phyloP scores from a whole-genome alignment of 2,888 invertebrate species.

The Rugalucina vietnamica region DNA sequence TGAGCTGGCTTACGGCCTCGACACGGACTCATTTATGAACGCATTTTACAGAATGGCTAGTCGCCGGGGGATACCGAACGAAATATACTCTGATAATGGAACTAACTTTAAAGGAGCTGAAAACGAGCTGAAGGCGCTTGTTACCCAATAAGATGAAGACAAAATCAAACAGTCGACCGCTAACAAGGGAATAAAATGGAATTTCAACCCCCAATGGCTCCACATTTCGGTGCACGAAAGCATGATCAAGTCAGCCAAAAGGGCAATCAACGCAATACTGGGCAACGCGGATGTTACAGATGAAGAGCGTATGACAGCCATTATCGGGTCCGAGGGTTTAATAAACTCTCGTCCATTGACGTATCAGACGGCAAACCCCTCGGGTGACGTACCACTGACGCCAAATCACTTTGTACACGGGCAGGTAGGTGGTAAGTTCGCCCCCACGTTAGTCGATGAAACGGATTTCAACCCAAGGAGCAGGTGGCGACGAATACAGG shows the following conservation, averaged over 20 bases:
- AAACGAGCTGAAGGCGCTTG: slow-evolving; percentile 26
- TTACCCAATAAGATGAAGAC: slow-evolving; percentile 11
- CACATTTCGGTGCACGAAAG: slow-evolving; percentile 62
- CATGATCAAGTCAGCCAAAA: slow-evolving; percentile 60
- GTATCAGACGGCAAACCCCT: too few relatives aligned
- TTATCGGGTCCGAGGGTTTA: slow-evolving; percentile 58
- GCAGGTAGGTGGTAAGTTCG: too few relatives aligned
- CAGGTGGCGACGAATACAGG: too few relatives aligned
- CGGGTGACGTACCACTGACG: too few relatives aligned
- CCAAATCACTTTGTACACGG: too few relatives aligned
- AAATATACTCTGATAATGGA: slow-evolving; percentile 57
- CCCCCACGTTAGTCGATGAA: too few relatives aligned
- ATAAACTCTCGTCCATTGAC: too few relatives aligned
- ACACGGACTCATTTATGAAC: slow-evolving; percentile 57
- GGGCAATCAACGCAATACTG: slow-evolving; percentile 55
- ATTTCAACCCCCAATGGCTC: slow-evolving; percentile 62
- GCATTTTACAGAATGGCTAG: slow-evolving; percentile 46
- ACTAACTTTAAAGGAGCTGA: slow-evolving; percentile 54
- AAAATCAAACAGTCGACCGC: slow-evolving; percentile 37
- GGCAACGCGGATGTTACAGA: slow-evolving; percentile 51
- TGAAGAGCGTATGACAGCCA: slow-evolving; percentile 58
- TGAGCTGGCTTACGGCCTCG: slow-evolving; percentile 49
- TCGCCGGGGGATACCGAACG: slow-evolving; percentile 49
- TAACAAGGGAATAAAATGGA: slow-evolving; percentile 50
- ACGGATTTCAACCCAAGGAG: too few relatives aligned